A percentile compares a stretch with the other conserved stretches of the same genome.
These are phyloP conservation scores for Atrichornis clamosus DNA, from an alignment of 2,113 vertebrate genomes.

Conservation along the genomic window DNA sequence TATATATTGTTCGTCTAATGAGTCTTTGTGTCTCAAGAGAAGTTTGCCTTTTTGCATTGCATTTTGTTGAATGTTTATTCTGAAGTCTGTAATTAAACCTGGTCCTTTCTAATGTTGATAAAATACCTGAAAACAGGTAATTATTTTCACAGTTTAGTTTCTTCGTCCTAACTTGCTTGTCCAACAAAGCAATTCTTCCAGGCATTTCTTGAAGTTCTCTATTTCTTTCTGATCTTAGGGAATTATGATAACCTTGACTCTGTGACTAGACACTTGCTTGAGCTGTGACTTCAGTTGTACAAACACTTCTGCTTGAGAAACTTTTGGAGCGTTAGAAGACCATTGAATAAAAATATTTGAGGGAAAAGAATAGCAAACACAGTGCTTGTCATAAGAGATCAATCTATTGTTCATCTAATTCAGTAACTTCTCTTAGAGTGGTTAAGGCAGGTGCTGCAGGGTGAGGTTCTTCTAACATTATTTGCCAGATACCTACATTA, in stretches of 20 bases:
- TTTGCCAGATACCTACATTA: background rate
- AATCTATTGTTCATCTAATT: background rate
- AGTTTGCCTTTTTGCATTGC: background rate
- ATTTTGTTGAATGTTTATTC: background rate
- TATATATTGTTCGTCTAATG: rapidly evolving
- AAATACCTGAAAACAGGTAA: background rate
- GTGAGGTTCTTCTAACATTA: background rate
- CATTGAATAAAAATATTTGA: background rate
- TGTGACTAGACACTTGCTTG: background rate
- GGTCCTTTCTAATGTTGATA: background rate
- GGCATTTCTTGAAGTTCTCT: background rate
- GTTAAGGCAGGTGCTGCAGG: background rate
- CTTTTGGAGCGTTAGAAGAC: background rate
- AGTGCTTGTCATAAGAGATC: background rate
- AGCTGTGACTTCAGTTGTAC: background rate
- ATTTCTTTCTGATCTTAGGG: background rate
- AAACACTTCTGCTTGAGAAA: background rate
- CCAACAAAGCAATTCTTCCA: background rate
- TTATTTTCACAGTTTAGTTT: background rate
- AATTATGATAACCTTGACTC: background rate
- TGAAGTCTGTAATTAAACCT: background rate
- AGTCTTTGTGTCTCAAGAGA: background rate
- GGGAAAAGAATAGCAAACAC: too few species aligned
- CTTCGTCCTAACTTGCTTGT: background rate
- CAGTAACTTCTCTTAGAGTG: background rate